Evolutionary conservation across 2,113 vertebrate genomes (phyloP).

Genomic region (Toxotes jaculatrix): DNA sequence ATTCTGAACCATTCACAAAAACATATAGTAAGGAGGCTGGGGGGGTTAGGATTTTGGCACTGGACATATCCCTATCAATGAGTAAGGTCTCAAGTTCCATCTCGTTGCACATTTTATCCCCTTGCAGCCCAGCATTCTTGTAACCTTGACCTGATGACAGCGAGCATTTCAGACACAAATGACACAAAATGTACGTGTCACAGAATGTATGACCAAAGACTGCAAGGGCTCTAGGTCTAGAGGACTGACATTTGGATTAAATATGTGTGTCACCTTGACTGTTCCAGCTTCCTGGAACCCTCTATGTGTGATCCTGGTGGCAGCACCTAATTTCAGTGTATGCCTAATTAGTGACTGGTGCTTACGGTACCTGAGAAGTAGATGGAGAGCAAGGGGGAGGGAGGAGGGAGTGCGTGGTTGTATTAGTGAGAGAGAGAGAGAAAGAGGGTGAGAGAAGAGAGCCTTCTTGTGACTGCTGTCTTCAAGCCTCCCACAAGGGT

Average conservation of each 20-base stretch:
- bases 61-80: neutral
- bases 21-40: neutral
- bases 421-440: constrained; percentile 15
- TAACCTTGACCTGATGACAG: neutral
- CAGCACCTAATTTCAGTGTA: constrained; percentile 46
- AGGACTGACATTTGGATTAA: constrained; percentile 9
- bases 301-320: constrained; percentile 35
- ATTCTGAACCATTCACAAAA: neutral
- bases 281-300: constrained; percentile 26
- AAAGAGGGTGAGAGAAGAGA: neutral
- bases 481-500: constrained; percentile 36
- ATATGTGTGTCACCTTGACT: neutral
- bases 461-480: constrained; percentile 30
- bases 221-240: neutral
- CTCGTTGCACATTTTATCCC: constrained; percentile 4
- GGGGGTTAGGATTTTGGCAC: neutral
- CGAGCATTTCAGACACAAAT: neutral
- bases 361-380: constrained; percentile 32
- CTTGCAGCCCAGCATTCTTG: neutral
- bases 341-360: constrained; percentile 61
- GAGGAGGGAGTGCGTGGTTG: constrained; percentile 11
- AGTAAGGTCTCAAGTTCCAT: neutral
- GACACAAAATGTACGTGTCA: neutral
- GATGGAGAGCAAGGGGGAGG: constrained; percentile 1
- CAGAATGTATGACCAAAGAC: neutral